Evolutionary conservation across 2,797 vertebrate genomes (phyloP).

Genomic region (Dryobates pubescens): DNA sequence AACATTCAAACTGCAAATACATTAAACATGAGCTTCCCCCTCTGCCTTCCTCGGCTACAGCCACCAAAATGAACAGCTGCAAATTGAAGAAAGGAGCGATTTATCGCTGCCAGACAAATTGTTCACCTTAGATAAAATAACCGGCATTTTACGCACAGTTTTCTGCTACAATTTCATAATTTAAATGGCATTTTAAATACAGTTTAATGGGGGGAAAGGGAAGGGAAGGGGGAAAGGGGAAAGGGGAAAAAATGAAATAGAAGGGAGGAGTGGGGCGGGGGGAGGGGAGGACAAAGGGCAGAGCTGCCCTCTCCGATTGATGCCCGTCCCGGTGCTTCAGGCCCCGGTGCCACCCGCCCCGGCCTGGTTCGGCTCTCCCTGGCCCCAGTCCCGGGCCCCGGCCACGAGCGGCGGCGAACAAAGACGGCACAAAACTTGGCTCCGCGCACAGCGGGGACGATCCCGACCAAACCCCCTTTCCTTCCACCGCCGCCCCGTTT

Average conservation of each 20-base stretch:
- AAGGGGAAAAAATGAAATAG: background rate
- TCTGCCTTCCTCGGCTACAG: slow-evolving; percentile 74
- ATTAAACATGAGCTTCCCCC: slow-evolving; percentile 96
- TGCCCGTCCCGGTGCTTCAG: background rate
- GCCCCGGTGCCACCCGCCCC: background rate
- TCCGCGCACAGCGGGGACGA: background rate
- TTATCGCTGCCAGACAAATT: slow-evolving; percentile 88
- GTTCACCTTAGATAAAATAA: slow-evolving; percentile 88
- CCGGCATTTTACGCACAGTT: slow-evolving; percentile 87
- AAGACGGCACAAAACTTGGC: slow-evolving; percentile 23
- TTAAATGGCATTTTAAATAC: slow-evolving; percentile 86
- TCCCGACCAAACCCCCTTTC: rapidly evolving
- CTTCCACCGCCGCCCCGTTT: too few relatives aligned
- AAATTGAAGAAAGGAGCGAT: slow-evolving; percentile 87
- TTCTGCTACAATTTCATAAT: slow-evolving; percentile 84
- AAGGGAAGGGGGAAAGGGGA: slow-evolving; percentile 26
- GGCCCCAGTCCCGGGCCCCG: background rate
- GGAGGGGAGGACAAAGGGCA: slow-evolving; percentile 62
- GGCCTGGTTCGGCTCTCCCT: background rate
- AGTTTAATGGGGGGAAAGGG: slow-evolving; percentile 73
- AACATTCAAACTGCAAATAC: slow-evolving; percentile 94
- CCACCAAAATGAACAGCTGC: slow-evolving; percentile 86
- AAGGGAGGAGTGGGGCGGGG: background rate
- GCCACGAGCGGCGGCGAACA: background rate
- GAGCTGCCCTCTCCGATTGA: background rate